phyloP scores from a whole-genome alignment of 2,797 vertebrate species.

The Gorsachius magnificus region DNA sequence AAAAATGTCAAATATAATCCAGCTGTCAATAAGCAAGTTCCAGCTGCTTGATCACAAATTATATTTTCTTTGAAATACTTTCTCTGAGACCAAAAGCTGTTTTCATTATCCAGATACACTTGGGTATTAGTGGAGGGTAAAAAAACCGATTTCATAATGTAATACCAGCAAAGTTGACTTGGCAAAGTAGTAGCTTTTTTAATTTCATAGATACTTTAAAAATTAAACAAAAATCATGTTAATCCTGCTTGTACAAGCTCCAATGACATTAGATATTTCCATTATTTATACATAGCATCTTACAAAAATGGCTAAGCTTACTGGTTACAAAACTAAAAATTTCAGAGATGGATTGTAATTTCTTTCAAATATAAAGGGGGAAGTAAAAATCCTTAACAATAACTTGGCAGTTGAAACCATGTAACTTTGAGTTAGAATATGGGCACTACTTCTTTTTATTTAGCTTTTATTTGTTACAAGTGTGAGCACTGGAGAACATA shows the following conservation, averaged over 20 bases:
- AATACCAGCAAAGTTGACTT: background rate
- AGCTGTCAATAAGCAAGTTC: slow-evolving; percentile 7
- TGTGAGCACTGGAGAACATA: background rate
- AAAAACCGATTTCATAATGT: background rate
- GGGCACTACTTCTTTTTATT: background rate
- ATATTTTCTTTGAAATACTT: background rate
- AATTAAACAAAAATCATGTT: background rate
- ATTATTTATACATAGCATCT: background rate
- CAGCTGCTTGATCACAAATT: slow-evolving; percentile 30
- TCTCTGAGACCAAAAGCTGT: background rate
- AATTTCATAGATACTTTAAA: background rate
- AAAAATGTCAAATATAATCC: slow-evolving; percentile 28
- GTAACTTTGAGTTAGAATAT: background rate
- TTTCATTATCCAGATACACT: background rate
- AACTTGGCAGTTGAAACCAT: background rate
- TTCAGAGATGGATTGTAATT: background rate
- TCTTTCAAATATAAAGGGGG: background rate
- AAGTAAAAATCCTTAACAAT: background rate
- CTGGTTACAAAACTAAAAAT: background rate
- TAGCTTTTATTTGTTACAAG: background rate
- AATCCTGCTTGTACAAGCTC: background rate
- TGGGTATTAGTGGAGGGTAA: background rate
- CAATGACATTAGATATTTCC: background rate
- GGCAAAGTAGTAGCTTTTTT: background rate
- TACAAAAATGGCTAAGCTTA: background rate